Evolutionary conservation across 2,797 vertebrate species (phyloP), one percentile per base, ranked within the genome.

Genomic region (Rallus crepitans): DNA sequence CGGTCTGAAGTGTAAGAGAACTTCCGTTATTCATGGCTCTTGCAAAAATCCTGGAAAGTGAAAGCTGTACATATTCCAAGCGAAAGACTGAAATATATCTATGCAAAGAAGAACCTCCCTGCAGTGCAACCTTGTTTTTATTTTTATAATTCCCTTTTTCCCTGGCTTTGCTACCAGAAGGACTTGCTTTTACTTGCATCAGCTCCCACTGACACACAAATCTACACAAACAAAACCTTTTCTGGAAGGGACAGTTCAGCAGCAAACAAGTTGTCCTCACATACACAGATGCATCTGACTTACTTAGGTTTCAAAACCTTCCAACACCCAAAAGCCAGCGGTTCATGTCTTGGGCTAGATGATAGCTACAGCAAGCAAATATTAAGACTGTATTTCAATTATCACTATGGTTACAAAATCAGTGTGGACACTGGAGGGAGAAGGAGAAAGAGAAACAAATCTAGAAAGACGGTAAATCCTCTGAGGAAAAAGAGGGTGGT

Each of bases 401-500:
- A 89, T 96, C 96, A 76, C 96, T 93, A 97, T 97, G 96, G 98
- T 97, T 97, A 97, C 98, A 94, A 93, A 97, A 97, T 94, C 92
- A 96, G 97, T 95, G 97, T 86, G 97, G 97, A 98, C 94, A 91
- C 96, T 60, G 69, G 83, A 70, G 87, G 78, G 91, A 95, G 96
- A 92, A 83, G 72, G 83, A 90, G 71, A 90, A 94, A 98, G 97
- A 98, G 98, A 98, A 98, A 98, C 96, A 98, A 98, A 98, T 98
- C 96, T 96, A 98, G 97, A 98, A 98, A 98, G 98, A 98, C 80
- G 24, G 98, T 98, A 98, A 98, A 98, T 98, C 98, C 98, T 98
- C 96, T 95, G 96, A 96, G 94, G 98, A 98, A 95, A 84, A 30
- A 79, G 31, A 81, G 91, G 94, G 87, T 95, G 71, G 94, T 94